Base-by-base conservation (phyloP, 2,113 vertebrate genomes). In the Dicrurus megarhynchus region DNA sequence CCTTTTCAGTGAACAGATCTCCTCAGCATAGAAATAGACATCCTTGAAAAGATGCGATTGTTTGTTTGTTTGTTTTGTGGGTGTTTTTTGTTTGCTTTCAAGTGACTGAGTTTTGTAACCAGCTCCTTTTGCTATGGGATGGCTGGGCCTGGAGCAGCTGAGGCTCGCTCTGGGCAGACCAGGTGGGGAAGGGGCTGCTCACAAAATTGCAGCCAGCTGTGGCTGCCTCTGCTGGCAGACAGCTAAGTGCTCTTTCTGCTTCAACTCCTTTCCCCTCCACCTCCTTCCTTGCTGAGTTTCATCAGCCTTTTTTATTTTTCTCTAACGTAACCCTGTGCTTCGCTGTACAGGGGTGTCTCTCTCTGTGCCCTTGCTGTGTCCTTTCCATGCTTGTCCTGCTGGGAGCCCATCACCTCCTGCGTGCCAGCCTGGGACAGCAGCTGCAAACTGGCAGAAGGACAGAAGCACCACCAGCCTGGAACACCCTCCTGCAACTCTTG, bases 321-420 rank as follows among this genome's bases (percentile, higher is more conserved):
- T 67, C 1, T 49, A 24, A 22, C 0, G 0, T 52, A 49, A 20
- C 10, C 30, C 35, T 6, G 13, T 65, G 33, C 57, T 77, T 41
- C 0, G 0, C 71, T 52, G 63, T 19, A 2, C 42, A 23, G 23
- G 10, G 22, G 14, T 39, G 35, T 49, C 39, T 63, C 33, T 4
- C 42, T 63, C 35, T 4, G 4, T 82, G 61, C 27, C 50, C 56
- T 79, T 79, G 28, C 55, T 6, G 13, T 32, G 70, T 74, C 81
- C 44, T 61, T 64, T 60, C 82, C 2, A 1, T 59, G 24, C 37
- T 39, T 57, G 47, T 57, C 16, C 12, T 2, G 28, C 8, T 1
- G 32, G 63, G 49, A 77, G 41, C 46, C 52, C 42, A 13, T 52
- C 30, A 7, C 20, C 78, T 60, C 49, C 77, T 71, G 37, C 67